Base-by-base conservation (phyloP, 1,140 invertebrate genomes). In the Catajapyx aquilonaris region DNA sequence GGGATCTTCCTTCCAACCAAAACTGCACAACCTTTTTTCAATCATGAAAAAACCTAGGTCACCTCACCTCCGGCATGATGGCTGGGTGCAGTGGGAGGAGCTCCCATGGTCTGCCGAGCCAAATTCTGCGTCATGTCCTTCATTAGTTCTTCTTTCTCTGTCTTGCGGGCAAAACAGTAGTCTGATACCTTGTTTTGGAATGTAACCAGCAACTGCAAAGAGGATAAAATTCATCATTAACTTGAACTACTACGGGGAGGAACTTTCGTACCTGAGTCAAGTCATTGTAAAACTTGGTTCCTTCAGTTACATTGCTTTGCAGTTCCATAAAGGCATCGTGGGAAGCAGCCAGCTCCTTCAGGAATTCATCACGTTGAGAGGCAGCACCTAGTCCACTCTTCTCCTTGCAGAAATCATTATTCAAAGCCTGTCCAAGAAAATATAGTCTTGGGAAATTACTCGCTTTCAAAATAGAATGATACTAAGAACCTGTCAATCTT, bases 131-230 rank as follows among this genome's bases (percentile, higher is more conserved):
- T 86, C 32, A 90, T 61, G 60, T 88, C 81, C 55, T 86, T 85
- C 54, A 96, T 61, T 35, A 97, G 55, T 60, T 98, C 94, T 46
- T 98, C 94, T 58, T 96, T 97, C 57, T 98, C 94, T 1, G 93
- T 96, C 63, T 94, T 91, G 4, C 94, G 78, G 20, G 94, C 94
- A 61, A 98, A 98, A 56, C 88, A 94, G 60, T 88, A 97, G 61
- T 99, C 95, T 1, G 77, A 78, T 47, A 98, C 81, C 62, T 98
- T 98, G 55, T 85, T 93, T 68, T 99, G 95, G 56, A 95, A 90
- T 20, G 77, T 75, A 4, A 98, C 71, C 48, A 99, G 61, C 40
- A 98, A 55, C 68, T 93, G 64, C 28, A 53, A 51, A 46, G 45
- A 10, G 48, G 15, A 42, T 23, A 20, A 31, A n/a, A n/a, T n/a